Percentiles rank a stretch among this genome's conserved stretches.
These are phyloP conservation scores for Lophotriccus pileatus DNA, from an alignment of 2,797 vertebrate species.

Conservation along the genomic window DNA sequence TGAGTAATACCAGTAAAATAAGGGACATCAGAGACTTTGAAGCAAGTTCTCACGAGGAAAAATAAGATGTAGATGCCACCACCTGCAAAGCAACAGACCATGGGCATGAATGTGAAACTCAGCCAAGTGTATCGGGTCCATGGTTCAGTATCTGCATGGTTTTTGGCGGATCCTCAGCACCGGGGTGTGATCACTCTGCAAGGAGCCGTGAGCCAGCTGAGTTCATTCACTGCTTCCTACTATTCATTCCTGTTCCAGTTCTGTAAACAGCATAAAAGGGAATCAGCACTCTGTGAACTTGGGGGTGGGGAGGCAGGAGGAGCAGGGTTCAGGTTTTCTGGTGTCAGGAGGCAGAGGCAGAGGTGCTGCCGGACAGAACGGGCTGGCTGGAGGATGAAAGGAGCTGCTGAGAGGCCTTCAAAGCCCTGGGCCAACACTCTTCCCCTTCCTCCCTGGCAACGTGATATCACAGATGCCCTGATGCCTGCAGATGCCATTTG, in stretches of 20 bases:
- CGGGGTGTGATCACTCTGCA: neutral
- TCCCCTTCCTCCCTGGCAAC: neutral
- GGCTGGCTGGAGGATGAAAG: neutral
- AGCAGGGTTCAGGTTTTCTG: neutral
- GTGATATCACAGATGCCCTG: neutral
- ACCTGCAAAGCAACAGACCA: neutral
- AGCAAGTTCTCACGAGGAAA: neutral
- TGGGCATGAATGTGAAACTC: neutral
- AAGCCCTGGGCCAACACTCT: neutral
- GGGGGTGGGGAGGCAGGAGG: neutral
- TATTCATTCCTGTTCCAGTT: neutral
- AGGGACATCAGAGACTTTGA: neutral
- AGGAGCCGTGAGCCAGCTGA: neutral
- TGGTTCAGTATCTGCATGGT: neutral
- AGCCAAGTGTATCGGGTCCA: neutral
- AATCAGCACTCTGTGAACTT: neutral
- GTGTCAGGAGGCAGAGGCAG: neutral
- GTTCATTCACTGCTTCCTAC: neutral
- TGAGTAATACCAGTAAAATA: neutral
- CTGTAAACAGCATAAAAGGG: conserved; percentile 9
- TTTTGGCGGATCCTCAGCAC: neutral
- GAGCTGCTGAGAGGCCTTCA: neutral
- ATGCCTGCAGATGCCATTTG: neutral
- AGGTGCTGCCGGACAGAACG: neutral
- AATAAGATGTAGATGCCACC: neutral